Evolutionary conservation across 2,113 vertebrate genomes (phyloP), one percentile per base, ranked within the genome.

Genomic region (Platycercus adscitus): DNA sequence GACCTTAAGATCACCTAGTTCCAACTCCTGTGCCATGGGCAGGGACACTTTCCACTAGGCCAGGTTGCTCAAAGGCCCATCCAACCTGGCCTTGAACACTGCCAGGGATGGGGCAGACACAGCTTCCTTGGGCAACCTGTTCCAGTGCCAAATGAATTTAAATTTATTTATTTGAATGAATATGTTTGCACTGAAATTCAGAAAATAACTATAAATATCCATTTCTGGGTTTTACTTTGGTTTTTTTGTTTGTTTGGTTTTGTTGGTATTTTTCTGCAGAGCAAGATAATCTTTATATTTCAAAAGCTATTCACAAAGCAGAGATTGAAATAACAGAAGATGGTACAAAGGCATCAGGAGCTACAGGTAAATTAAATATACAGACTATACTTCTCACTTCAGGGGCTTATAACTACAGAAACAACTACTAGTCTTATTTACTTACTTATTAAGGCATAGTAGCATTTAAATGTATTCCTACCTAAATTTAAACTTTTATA

Each of bases 281-380:
- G 65, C 98, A 98, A 83, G 98, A 98, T 31, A 97, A 95, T 28
- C 98, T 99, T 77, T 99, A 99, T 28, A 97, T 99, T 97, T 99
- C 99, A 28, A 98, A 99, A 89, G 98, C 98, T 15, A 98, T 98
- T 70, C 99, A 99, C 92, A 98, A 98, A 91, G 98, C 98, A 81
- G 98, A 98, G 78, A 98, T 99, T 91, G 98, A 99, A 95, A 98
- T 99, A 85, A 98, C 98, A 46, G 98, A 99, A 93, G 98, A 98
- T 16, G 99, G 99, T 17, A 98, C 98, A 1, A 98, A 98, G 55
- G 98, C 98, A 49, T 97, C 98, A 73, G 99, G 98, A 78, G 97
- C 97, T 55, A 99, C 99, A 97, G 98, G 99, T 99, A 96, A 95
- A 78, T 28, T 25, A 89, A 56, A 78, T n/a, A 81, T 7, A 75